Percentiles rank a stretch among this genome's conserved stretches.
phyloP scores from a whole-genome alignment of 2,888 invertebrate genomes.

The Erebia aethiops region DNA sequence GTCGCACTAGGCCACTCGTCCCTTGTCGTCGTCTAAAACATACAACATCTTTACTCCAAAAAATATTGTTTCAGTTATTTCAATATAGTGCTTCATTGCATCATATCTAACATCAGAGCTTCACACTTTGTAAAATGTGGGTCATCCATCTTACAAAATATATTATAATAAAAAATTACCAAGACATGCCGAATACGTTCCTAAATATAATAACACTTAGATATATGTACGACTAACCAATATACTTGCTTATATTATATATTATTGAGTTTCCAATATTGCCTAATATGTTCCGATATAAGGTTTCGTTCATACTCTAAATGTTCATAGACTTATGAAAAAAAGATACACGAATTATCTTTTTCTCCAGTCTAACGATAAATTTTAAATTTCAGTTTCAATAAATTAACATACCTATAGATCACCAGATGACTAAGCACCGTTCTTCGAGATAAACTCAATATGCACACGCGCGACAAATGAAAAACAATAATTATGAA shows the following conservation, averaged over 20 bases:
- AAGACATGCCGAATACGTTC: too few species aligned
- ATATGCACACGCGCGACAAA: constrained; percentile 46
- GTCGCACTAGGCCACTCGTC: too few species aligned
- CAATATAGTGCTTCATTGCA: too few species aligned
- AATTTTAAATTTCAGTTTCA: constrained; percentile 33
- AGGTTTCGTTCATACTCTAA: background rate
- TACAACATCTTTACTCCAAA: too few species aligned
- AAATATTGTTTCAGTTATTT: too few species aligned
- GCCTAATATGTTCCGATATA: background rate
- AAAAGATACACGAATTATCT: background rate
- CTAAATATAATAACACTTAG: background rate
- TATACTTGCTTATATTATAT: background rate
- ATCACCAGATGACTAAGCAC: constrained; percentile 38
- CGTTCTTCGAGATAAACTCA: constrained; percentile 35
- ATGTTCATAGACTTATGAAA: background rate
- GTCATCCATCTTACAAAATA: too few species aligned
- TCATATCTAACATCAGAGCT: too few species aligned
- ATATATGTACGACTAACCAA: constrained; percentile 4
- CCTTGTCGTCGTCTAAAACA: too few species aligned
- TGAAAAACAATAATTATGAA: constrained; percentile 61
- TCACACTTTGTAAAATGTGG: too few species aligned
- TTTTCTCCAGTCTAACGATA: background rate
- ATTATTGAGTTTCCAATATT: background rate
- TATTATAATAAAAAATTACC: too few species aligned
- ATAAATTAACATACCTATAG: constrained; percentile 21